Evolutionary conservation across 2,113 vertebrate genomes (phyloP), one percentile per base, ranked within the genome.

Genomic region (Willisornis vidua): DNA sequence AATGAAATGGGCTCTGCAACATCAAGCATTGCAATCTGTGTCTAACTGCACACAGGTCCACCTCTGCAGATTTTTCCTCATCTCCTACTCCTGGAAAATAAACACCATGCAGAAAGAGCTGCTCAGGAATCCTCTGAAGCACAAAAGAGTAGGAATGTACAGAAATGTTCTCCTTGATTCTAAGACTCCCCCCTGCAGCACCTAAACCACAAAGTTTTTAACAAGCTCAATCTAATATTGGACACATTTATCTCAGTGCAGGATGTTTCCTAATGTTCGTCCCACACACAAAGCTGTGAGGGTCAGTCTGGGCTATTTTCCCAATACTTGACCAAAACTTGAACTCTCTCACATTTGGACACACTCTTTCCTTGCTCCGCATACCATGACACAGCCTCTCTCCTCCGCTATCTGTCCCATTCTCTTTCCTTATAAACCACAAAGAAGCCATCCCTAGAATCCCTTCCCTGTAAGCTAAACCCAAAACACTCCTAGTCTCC

Each of bases 131-230:
- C 74, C 26, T 54, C 23, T 90, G 80, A 78, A 77, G 96, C 48
- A 31, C 51, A 80, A 75, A 95, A 76, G 87, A 92, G 63, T 89
- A 89, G 74, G 70, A 92, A 55, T 5, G 28, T 48, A 87, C 51
- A 94, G 88, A 95, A 95, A 96, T 45, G 29, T 66, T 92, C 92
- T 92, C 45, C 89, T 94, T 94, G 72, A 85, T 96, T 94, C 70
- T 87, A 61, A 45, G 9, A 48, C 4, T 63, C 46, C 43, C 12
- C 43, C 51, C 67, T 51, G 35, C 43, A 74, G 35, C 23, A 86
- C 37, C 46, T 29, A 89, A 85, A 39, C 58, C 19, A n/a, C 19
- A 43, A 59, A 48, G 11, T 37, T 39, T 74, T 74, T 26, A 81
- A 55, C 15, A 51, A 80, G 29, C 46, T 52, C 66, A 33, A 65